Percentiles rank a stretch among this genome's conserved stretches.
These are phyloP conservation scores for Leucopsar rothschildi DNA, from an alignment of 2,113 vertebrate species.

Conservation along the genomic window DNA sequence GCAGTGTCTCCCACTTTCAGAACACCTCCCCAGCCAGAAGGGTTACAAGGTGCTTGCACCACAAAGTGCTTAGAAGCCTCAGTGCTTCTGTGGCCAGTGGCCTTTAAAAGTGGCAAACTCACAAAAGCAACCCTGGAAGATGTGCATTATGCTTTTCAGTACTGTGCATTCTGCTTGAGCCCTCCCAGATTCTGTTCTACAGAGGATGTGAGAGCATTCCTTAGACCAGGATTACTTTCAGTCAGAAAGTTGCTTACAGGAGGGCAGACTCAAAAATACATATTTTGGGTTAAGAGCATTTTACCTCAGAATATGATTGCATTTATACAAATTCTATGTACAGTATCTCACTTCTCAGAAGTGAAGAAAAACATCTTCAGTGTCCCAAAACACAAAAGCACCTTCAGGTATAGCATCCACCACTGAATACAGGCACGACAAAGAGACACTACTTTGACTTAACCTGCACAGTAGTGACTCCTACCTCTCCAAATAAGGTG, in stretches of 20 bases:
- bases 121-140: neutral
- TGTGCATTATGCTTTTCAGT: neutral
- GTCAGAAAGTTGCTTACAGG: neutral
- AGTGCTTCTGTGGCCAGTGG: neutral
- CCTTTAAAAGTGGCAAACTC: neutral
- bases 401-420: neutral
- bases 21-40: neutral
- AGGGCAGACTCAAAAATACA: accelerated
- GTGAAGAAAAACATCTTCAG: neutral
- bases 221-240: neutral
- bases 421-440: neutral
- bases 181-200: neutral
- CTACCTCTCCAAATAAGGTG: neutral
- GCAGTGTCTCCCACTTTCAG: neutral
- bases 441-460: neutral
- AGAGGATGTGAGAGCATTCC: neutral
- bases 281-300: neutral
- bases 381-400: neutral
- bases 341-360: neutral
- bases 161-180: neutral
- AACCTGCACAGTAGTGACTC: neutral
- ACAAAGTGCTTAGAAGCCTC: neutral
- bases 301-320: neutral
- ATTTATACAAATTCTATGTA: neutral
- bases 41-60: too few relatives aligned